phyloP scores from a whole-genome alignment of 2,113 vertebrate species.

The Corydoras maculifer region DNA sequence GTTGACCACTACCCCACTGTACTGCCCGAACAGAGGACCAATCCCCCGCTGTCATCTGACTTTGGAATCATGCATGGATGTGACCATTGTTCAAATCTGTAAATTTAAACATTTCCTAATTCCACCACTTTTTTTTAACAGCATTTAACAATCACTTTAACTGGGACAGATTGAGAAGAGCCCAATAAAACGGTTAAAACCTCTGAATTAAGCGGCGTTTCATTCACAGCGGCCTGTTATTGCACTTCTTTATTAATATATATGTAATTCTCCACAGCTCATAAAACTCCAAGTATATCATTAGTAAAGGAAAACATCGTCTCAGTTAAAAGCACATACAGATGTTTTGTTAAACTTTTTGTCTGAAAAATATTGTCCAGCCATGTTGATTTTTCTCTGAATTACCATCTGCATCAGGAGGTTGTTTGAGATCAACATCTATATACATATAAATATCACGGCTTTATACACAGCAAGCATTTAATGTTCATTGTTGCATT shows the following conservation, averaged over 20 bases:
- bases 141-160: neutral
- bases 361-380: slow-evolving; percentile 15
- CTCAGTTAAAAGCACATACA: slow-evolving; percentile 40
- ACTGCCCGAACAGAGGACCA: no score
- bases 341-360: slow-evolving; percentile 36
- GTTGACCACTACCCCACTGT: no score
- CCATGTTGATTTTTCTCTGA: slow-evolving; percentile 13
- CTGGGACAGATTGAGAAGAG: slow-evolving; percentile 40
- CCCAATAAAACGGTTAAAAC: slow-evolving; percentile 55
- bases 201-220: slow-evolving; percentile 61
- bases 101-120: neutral
- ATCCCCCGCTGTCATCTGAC: no score
- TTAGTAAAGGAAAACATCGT: slow-evolving; percentile 47
- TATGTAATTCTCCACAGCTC: slow-evolving; percentile 55
- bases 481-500: no score
- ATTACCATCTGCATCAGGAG: slow-evolving; percentile 2
- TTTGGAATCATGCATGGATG: no score
- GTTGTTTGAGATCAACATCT: slow-evolving; percentile 10
- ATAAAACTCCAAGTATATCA: slow-evolving; percentile 57
- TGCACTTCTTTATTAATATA: slow-evolving; percentile 54
- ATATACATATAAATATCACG: no score
- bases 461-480: no score
- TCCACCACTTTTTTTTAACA: neutral
- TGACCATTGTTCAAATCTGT: no score
- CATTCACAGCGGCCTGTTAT: slow-evolving; percentile 66